Percentiles rank a stretch among this genome's conserved stretches.
Evolutionary conservation across 2,797 vertebrate genomes (phyloP).

Genomic region (Streptopelia turtur): DNA sequence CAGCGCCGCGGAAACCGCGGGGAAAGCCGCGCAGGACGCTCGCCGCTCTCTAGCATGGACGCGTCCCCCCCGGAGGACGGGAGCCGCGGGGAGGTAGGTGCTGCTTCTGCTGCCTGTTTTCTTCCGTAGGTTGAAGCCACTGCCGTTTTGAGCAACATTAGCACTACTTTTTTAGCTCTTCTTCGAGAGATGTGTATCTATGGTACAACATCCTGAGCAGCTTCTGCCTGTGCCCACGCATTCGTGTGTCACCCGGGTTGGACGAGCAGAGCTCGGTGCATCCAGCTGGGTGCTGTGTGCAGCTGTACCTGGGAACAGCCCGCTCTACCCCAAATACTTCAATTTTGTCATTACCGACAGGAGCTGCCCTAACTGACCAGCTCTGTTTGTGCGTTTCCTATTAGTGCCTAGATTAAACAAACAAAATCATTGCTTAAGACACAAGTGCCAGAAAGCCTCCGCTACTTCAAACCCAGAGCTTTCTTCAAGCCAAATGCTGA

Average conservation of each 20-base stretch:
- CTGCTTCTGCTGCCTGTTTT: neutral
- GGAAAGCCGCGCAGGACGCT: neutral
- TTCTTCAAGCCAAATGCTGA: neutral
- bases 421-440: neutral
- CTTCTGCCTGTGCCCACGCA: neutral
- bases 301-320: neutral
- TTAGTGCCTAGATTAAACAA: slow-evolving; percentile 12
- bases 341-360: neutral
- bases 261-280: neutral
- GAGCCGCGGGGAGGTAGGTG: slow-evolving; percentile 1
- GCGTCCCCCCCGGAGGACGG: neutral
- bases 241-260: too few species aligned
- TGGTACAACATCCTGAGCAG: neutral
- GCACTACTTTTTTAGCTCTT: neutral
- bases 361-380: neutral
- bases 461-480: neutral
- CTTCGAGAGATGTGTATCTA: neutral
- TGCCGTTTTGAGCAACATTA: fast-evolving
- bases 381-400: neutral
- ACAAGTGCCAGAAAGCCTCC: neutral
- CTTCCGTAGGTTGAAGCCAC: fast-evolving
- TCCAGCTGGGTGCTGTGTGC: neutral
- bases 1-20: fast-evolving
- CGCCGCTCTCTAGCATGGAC: neutral
- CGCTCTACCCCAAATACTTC: neutral